Evolutionary conservation across 2,888 invertebrate genomes (phyloP).

Genomic region (Drosophila demipolita): DNA sequence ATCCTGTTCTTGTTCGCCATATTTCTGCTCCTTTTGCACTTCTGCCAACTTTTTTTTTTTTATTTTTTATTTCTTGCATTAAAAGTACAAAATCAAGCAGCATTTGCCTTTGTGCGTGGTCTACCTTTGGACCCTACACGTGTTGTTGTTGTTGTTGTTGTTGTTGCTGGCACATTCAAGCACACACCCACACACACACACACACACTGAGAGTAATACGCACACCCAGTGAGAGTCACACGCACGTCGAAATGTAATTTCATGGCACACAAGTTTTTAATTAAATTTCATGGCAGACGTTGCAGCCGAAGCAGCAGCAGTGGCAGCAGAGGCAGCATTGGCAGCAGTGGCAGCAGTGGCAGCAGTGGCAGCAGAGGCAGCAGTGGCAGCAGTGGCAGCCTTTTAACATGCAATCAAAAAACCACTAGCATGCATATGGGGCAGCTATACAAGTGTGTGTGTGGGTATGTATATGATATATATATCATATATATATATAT

Average conservation of each 20-base stretch:
- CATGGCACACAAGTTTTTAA: conserved; percentile 81
- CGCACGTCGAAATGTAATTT: conserved; percentile 79
- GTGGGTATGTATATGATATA: conserved; percentile 23
- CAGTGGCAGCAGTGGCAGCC: conserved; percentile 49
- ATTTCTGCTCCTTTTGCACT: background rate
- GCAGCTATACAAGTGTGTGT: conserved; percentile 60
- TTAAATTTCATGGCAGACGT: conserved; percentile 77
- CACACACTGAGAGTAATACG: background rate
- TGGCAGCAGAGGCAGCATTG: conserved; percentile 4
- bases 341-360: conserved; percentile 45
- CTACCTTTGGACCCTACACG: conserved; percentile 61
- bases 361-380: conserved; percentile 4
- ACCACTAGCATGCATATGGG: conserved; percentile 77
- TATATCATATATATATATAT: conserved; percentile 37
- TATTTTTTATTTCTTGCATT: conserved; percentile 19
- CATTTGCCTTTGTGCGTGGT: conserved; percentile 50
- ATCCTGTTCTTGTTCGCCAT: conserved; percentile 41
- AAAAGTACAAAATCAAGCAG: conserved; percentile 60
- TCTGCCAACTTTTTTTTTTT: background rate
- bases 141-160: conserved; percentile 41
- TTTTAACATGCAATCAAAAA: conserved; percentile 80
- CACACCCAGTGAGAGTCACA: conserved; percentile 23
- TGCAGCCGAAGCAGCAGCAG: conserved; percentile 34
- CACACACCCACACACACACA: conserved; percentile 7
- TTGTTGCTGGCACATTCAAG: conserved; percentile 37